Evolutionary conservation across 2,797 vertebrate species (phyloP).

Genomic region (Tapera naevia): DNA sequence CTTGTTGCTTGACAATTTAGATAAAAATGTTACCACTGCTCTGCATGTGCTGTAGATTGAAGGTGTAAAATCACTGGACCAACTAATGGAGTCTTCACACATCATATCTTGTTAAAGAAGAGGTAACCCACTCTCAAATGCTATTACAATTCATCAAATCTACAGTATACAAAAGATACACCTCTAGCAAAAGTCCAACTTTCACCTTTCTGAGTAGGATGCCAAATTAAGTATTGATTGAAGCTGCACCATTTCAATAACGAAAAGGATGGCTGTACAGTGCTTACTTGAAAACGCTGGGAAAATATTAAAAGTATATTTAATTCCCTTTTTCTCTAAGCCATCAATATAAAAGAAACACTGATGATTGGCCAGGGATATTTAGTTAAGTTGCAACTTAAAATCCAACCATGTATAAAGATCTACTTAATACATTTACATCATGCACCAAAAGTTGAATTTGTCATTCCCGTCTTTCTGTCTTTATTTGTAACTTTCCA

Average conservation of each 20-base stretch:
- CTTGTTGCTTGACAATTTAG: slow-evolving; percentile 62
- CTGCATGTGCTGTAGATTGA: slow-evolving; percentile 46
- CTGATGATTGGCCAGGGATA: background rate
- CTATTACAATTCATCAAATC: slow-evolving; percentile 45
- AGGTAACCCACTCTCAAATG: slow-evolving; percentile 40
- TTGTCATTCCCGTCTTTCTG: background rate
- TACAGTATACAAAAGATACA: background rate
- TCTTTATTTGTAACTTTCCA: background rate
- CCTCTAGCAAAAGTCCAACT: slow-evolving; percentile 1
- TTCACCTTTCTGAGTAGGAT: background rate
- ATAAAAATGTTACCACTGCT: slow-evolving; percentile 63
- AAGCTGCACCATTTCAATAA: background rate
- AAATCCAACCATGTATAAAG: background rate
- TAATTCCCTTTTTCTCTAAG: background rate
- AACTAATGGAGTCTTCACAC: slow-evolving; percentile 66
- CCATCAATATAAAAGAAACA: background rate
- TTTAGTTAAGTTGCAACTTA: background rate
- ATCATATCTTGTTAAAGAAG: slow-evolving; percentile 56
- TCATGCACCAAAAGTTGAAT: background rate
- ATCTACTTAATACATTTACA: background rate
- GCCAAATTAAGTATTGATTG: background rate
- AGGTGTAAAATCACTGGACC: slow-evolving; percentile 59
- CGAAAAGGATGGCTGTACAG: background rate
- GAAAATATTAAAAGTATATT: background rate
- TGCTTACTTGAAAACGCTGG: background rate